phyloP scores from a whole-genome alignment of 2,797 vertebrate species.

The Gobionotothen gibberifrons region DNA sequence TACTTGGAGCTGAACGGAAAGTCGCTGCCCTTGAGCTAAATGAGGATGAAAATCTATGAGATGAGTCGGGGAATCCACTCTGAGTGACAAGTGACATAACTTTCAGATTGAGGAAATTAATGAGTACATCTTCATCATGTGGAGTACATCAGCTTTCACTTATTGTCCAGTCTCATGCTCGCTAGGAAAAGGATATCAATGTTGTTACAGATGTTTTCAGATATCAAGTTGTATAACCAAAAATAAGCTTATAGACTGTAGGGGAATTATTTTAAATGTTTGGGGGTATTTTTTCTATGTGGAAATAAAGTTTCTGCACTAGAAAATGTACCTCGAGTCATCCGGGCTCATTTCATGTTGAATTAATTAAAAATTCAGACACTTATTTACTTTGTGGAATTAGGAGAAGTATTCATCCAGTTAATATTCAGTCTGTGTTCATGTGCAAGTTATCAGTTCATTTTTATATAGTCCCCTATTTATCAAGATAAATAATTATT shows the following conservation, averaged over 20 bases:
- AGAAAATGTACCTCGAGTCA: not conserved
- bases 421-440: not conserved
- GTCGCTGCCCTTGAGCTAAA: conserved; percentile 50
- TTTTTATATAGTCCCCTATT: not conserved
- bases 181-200: not conserved
- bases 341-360: not conserved
- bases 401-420: not conserved
- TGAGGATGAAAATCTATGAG: conserved; percentile 44
- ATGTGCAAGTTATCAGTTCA: not conserved
- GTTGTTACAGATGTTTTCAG: not conserved
- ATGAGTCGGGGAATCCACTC: conserved; percentile 38
- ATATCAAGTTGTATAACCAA: not conserved
- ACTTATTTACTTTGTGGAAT: not conserved
- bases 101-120: conserved; percentile 54
- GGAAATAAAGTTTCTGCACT: not conserved
- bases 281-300: not conserved
- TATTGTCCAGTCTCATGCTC: conserved; percentile 13
- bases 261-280: not conserved
- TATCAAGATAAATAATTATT: not conserved
- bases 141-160: conserved; percentile 9
- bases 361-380: not conserved
- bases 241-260: not conserved
- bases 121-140: conserved; percentile 42
- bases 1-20: conserved; percentile 53
- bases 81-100: conserved; percentile 60